These are phyloP conservation scores for Leuctra nigra DNA, from an alignment of 2,888 invertebrate species.

Conservation along the genomic window DNA sequence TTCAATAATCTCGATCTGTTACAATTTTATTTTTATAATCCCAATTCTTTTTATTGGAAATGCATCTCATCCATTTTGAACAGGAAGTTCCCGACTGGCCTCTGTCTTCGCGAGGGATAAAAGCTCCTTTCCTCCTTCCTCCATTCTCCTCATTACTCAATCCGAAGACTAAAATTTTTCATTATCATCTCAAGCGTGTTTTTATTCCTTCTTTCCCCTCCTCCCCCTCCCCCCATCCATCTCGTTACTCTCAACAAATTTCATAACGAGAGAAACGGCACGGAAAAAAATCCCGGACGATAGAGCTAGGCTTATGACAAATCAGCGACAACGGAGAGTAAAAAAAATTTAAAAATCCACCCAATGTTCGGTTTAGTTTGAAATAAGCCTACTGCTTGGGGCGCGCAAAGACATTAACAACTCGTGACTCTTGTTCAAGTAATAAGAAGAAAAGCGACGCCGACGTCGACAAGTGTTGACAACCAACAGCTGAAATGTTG, in stretches of 20 bases:
- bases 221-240: conserved; percentile 11
- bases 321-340: not conserved
- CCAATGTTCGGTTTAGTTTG: conserved; percentile 5
- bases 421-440: conserved; percentile 7
- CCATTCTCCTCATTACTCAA: conserved; percentile 13
- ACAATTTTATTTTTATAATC: too few relatives aligned
- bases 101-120: too few relatives aligned
- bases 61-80: too few relatives aligned
- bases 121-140: too few relatives aligned
- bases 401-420: conserved; percentile 16
- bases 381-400: not conserved
- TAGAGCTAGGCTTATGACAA: conserved; percentile 4
- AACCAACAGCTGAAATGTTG: too few relatives aligned
- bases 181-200: conserved; percentile 11
- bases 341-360: conserved; percentile 6
- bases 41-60: too few relatives aligned
- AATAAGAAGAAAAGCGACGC: conserved; percentile 4
- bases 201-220: not conserved
- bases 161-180: conserved; percentile 10
- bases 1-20: too few relatives aligned
- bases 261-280: conserved; percentile 32
- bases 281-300: not conserved
- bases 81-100: too few relatives aligned
- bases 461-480: too few relatives aligned
- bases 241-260: conserved; percentile 30